These are phyloP conservation scores for Microcebus jonahi DNA, from an alignment of 2,113 vertebrate genomes.

Conservation along the genomic window DNA sequence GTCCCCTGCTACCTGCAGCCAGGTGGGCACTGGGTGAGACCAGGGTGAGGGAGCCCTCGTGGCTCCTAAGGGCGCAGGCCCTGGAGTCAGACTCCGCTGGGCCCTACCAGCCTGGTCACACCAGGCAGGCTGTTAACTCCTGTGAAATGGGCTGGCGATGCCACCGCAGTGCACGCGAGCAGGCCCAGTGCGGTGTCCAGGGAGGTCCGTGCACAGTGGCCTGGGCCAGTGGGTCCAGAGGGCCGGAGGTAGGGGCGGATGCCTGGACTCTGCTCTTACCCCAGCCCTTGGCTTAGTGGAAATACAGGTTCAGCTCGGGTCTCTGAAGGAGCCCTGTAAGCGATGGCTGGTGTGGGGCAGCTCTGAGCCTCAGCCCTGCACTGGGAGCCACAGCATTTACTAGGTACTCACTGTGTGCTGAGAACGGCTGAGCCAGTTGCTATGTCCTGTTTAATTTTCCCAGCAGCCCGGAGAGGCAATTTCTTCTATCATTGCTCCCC, in stretches of 20 bases:
- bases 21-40: neutral
- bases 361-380: neutral
- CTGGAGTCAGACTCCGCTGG: neutral
- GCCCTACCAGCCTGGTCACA: neutral
- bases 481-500: neutral
- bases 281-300: neutral
- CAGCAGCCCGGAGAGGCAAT: neutral
- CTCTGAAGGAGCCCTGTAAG: accelerated
- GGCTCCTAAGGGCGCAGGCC: neutral
- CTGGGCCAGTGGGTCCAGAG: neutral
- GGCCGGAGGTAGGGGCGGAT: neutral
- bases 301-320: neutral
- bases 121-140: neutral
- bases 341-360: neutral
- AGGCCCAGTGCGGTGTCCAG: accelerated
- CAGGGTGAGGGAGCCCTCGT: neutral
- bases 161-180: neutral
- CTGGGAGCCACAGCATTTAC: neutral
- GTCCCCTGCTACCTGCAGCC: neutral
- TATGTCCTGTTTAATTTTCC: neutral
- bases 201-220: neutral
- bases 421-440: neutral
- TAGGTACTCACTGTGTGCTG: neutral
- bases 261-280: neutral
- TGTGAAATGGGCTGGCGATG: neutral